Evolutionary conservation across 2,113 vertebrate species (phyloP), one percentile per base, ranked within the genome.

Genomic region (Ceuthmochares aereus): DNA sequence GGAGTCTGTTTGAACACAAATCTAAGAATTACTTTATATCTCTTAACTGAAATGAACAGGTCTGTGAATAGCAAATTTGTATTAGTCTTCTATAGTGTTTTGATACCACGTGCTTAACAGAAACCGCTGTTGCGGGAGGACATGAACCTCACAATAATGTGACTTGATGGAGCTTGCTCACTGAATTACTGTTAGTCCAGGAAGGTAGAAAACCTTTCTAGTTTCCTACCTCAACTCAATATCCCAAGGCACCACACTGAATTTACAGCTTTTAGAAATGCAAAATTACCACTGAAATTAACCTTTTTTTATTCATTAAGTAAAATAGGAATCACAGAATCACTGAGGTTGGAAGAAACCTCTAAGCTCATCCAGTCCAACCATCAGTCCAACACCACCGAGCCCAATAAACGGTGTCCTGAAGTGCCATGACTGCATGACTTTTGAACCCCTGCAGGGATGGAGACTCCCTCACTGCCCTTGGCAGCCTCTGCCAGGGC

Each of bases 31-130:
- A 4, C 14, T 37, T 25, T 9, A 1, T 66, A 5, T 37, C 27
- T 67, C 0, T 0, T 75, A 36, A 11, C 9, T 69, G 29, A 23
- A 64, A 45, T 26, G 22, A 72, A 5, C 12, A 43, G 12, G 30
- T 86, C 64, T 59, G 42, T 81, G 23, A 86, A 67, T 94, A 89
- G 21, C 4, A 0, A 37, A 45, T 10, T 30, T 29, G 6, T 37
- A 16, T 12, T 52, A 15, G 3, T 43, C 5, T 81, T 20, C 64
- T 34, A 2, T 49, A 62, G 56, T 14, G 3, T 25, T 93, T 95
- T 83, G 43, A 17, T 89, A 36, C 23, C 73, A 75, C 51, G 7
- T 34, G 18, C 30, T 85, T 40, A 27, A 20, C 15, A 43, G 45
- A 80, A 89, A 11, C 21, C 32, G 42, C 27, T 52, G 30, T 5